Evolutionary conservation across 2,797 vertebrate species (phyloP).

Genomic region (Poecilia velifera): DNA sequence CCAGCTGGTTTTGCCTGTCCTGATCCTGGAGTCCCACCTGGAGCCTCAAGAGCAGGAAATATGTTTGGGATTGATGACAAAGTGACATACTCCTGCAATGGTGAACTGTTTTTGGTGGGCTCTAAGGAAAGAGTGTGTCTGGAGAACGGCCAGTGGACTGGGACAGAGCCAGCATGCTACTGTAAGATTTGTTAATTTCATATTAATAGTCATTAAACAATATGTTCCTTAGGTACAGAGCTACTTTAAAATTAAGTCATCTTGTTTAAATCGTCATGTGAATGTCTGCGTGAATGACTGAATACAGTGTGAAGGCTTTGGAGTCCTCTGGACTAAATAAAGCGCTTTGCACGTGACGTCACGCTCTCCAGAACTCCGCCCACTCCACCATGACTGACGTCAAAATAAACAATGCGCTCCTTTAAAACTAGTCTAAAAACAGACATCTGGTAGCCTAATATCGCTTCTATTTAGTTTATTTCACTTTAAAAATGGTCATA

Average conservation of each 20-base stretch:
- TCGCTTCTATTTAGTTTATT: too few relatives aligned
- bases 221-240: background rate
- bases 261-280: background rate
- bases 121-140: conserved; percentile 61
- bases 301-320: background rate
- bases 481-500: too few relatives aligned
- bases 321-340: background rate
- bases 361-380: too few relatives aligned
- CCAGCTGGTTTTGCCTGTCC: conserved; percentile 55
- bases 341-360: too few relatives aligned
- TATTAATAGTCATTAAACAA: background rate
- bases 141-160: conserved; percentile 67
- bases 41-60: conserved; percentile 50
- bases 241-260: background rate
- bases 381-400: too few relatives aligned
- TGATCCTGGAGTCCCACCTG: conserved; percentile 75
- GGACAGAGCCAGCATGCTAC: conserved; percentile 71
- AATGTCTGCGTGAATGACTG: background rate
- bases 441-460: too few relatives aligned
- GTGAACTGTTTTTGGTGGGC: conserved; percentile 62
- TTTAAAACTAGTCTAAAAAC: too few relatives aligned
- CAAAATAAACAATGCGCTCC: too few relatives aligned
- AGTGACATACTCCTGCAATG: conserved; percentile 64
- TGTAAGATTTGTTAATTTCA: conserved; percentile 59
- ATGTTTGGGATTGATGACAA: conserved; percentile 57